phyloP scores from a whole-genome alignment of 2,888 invertebrate species.

The Parnassius apollo region DNA sequence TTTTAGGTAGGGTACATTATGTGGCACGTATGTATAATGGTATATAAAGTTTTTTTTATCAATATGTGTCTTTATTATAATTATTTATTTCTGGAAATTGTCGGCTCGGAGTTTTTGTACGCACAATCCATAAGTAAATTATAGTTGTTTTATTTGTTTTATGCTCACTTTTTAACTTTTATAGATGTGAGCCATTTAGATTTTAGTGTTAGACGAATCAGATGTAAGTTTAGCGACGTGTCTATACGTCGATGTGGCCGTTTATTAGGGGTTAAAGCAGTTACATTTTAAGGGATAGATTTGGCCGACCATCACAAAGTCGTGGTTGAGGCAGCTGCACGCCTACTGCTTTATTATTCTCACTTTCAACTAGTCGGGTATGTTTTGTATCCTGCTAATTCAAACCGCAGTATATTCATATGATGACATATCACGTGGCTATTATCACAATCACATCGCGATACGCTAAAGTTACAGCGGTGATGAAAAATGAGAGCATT shows the following conservation, averaged over 20 bases:
- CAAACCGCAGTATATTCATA: too few species aligned
- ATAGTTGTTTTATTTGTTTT: constrained; percentile 76
- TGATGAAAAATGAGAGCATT: constrained; percentile 6
- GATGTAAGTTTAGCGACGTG: constrained; percentile 47
- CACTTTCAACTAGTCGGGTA: background rate
- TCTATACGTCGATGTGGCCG: constrained; percentile 48
- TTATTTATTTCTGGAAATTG: constrained; percentile 59
- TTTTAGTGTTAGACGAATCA: constrained; percentile 57
- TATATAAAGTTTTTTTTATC: constrained; percentile 69
- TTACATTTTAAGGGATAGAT: constrained; percentile 53
- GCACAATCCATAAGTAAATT: constrained; percentile 79
- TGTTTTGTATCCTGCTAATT: background rate
- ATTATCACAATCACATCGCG: constrained; percentile 5
- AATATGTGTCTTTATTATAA: constrained; percentile 34
- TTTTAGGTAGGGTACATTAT: constrained; percentile 68
- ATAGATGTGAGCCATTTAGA: constrained; percentile 47
- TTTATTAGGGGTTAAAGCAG: constrained; percentile 55
- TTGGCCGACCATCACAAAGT: constrained; percentile 33
- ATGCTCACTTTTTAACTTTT: constrained; percentile 48
- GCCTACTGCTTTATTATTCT: background rate
- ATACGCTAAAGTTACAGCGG: constrained; percentile 21
- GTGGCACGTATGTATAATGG: constrained; percentile 68
- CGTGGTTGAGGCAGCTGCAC: background rate
- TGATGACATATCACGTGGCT: background rate
- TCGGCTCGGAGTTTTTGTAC: constrained; percentile 72